Evolutionary conservation across 37 sponge, comb jelly and placozoan species (phyloP).

Genomic region (Spongilla lacustris): DNA sequence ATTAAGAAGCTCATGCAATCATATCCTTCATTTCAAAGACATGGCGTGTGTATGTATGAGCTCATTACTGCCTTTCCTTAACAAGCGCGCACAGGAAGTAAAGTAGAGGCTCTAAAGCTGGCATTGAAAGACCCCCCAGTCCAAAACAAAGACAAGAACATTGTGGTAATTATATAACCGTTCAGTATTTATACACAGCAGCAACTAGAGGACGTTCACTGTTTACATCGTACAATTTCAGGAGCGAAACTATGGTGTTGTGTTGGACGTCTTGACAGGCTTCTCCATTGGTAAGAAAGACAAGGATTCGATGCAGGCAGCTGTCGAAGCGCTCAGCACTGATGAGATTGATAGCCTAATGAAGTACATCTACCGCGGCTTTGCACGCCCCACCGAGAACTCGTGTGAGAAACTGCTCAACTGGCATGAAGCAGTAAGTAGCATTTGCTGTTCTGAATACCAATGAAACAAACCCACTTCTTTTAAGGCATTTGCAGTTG

Average conservation of each 20-base stretch:
- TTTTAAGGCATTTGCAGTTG: constrained; percentile 71
- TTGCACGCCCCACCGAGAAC: constrained; percentile 94
- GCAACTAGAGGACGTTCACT: background rate
- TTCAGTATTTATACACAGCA: background rate
- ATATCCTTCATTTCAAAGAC: constrained; percentile 48
- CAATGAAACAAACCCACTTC: background rate
- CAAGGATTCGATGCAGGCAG: constrained; percentile 29
- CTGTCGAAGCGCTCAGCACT: constrained; percentile 62
- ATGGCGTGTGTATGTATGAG: background rate
- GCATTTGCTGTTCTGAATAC: background rate
- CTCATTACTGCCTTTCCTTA: constrained; percentile 16
- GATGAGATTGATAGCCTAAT: constrained; percentile 89
- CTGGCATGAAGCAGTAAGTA: constrained; percentile 94
- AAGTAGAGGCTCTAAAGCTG: constrained; percentile 78
- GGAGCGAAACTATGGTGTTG: constrained; percentile 83
- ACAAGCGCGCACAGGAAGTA: constrained; percentile 57
- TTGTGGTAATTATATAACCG: constrained; percentile 72
- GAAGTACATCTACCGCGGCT: constrained; percentile 98
- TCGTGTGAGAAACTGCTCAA: constrained; percentile 89
- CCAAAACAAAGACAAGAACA: constrained; percentile 60
- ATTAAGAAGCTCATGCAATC: constrained; percentile 56
- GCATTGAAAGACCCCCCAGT: constrained; percentile 85
- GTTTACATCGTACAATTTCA: constrained; percentile 21
- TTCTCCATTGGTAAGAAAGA: constrained; percentile 87
- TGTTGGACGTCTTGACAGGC: constrained; percentile 89